phyloP scores from a whole-genome alignment of 2,888 invertebrate genomes.

The Pyrochroa serraticornis region DNA sequence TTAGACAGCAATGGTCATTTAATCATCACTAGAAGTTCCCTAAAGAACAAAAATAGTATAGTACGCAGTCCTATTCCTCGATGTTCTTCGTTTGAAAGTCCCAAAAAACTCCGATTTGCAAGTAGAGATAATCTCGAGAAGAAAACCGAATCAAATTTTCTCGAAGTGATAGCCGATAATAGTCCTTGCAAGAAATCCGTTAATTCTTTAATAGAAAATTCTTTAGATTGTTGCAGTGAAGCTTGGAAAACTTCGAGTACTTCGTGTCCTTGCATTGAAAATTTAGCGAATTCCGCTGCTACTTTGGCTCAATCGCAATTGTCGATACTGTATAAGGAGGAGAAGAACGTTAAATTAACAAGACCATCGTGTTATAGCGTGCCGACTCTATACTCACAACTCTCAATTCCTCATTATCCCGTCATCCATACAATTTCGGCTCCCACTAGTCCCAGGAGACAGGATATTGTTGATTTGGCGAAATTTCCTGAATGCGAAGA shows the following conservation, averaged over 20 bases:
- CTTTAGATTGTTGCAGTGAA: constrained; percentile 60
- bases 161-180: constrained; percentile 66
- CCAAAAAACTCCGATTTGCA: constrained; percentile 74
- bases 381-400: constrained; percentile 48
- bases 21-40: constrained; percentile 66
- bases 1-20: constrained; percentile 46
- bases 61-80: constrained; percentile 65
- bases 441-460: constrained; percentile 49
- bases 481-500: constrained; percentile 49
- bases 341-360: constrained; percentile 29
- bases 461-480: constrained; percentile 36
- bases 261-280: constrained; percentile 76
- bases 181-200: constrained; percentile 62
- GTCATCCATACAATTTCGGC: constrained; percentile 50
- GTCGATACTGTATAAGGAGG: constrained; percentile 43
- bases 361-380: constrained; percentile 50
- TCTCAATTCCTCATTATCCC: constrained; percentile 43
- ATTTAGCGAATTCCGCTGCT: constrained; percentile 56
- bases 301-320: constrained; percentile 53
- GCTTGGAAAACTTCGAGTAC: constrained; percentile 62
- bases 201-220: constrained; percentile 60
- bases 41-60: constrained; percentile 70
- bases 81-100: constrained; percentile 83
- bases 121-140: constrained; percentile 45
- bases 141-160: constrained; percentile 59